Evolutionary conservation across 2,888 invertebrate species (phyloP).

Genomic region (Catocala sponsa): DNA sequence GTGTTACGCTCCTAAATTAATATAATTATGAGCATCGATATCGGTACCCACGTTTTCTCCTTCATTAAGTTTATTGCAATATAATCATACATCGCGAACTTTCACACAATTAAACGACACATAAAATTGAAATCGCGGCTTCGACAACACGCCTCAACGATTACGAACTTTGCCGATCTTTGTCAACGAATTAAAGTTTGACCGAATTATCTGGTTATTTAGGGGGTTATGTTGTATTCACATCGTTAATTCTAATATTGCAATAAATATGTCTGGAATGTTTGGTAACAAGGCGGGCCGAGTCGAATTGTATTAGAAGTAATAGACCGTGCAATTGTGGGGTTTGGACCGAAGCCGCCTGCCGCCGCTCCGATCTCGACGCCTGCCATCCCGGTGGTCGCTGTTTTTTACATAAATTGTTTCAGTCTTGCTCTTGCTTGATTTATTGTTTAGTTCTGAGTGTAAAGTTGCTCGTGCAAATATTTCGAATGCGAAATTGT

Average conservation of each 20-base stretch:
- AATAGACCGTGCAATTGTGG: slow-evolving; percentile 77
- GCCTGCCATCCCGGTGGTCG: slow-evolving; percentile 58
- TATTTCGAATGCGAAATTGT: slow-evolving; percentile 38
- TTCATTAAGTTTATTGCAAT: slow-evolving; percentile 67
- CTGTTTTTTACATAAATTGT: slow-evolving; percentile 58
- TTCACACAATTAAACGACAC: slow-evolving; percentile 81
- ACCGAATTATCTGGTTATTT: slow-evolving; percentile 80
- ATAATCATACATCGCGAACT: slow-evolving; percentile 57
- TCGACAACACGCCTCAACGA: slow-evolving; percentile 76
- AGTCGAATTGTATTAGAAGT: slow-evolving; percentile 77
- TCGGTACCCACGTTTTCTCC: slow-evolving; percentile 35
- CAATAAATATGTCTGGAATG: slow-evolving; percentile 82
- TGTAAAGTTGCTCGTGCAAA: slow-evolving; percentile 37
- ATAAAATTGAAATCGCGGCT: slow-evolving; percentile 78
- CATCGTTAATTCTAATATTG: slow-evolving; percentile 86
- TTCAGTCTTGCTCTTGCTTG: slow-evolving; percentile 52
- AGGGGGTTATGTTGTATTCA: slow-evolving; percentile 71
- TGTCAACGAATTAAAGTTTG: slow-evolving; percentile 86
- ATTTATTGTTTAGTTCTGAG: slow-evolving; percentile 54
- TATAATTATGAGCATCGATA: not conserved
- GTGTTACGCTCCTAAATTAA: not conserved
- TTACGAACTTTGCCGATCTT: slow-evolving; percentile 78
- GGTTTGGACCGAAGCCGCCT: slow-evolving; percentile 43
- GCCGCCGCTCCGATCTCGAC: slow-evolving; percentile 7
- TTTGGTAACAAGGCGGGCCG: slow-evolving; percentile 83